Conservation (phyloP, 2,797 vertebrate species). For the Capromys pilorides region DNA sequence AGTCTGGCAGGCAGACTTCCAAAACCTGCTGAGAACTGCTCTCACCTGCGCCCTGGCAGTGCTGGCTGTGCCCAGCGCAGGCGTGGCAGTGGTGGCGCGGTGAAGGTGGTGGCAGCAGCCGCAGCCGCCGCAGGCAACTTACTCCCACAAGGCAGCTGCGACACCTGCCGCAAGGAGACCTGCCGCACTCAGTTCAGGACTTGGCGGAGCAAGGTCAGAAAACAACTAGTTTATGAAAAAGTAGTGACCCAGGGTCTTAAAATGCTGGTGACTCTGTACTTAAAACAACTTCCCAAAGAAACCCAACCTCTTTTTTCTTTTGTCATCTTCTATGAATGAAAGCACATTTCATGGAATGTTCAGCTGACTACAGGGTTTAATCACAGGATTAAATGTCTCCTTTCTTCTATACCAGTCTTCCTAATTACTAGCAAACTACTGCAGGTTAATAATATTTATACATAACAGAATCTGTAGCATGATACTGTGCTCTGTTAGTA, state of each 20-base stretch:
- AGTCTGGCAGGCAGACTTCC: neutral
- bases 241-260: conserved; percentile 28
- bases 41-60: accelerated
- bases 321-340: conserved; percentile 62
- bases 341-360: conserved; percentile 84
- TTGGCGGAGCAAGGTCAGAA: conserved; percentile 60
- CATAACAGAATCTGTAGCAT: conserved; percentile 71
- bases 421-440: conserved; percentile 40
- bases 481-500: conserved; percentile 84
- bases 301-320: conserved; percentile 54
- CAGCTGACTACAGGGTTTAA: conserved; percentile 76
- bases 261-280: neutral
- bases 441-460: conserved; percentile 77
- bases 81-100: neutral
- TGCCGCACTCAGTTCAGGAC: neutral
- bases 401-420: conserved; percentile 55
- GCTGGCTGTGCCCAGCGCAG: neutral
- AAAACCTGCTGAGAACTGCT: neutral
- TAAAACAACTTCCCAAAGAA: conserved; percentile 51
- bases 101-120: neutral
- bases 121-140: neutral
- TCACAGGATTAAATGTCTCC: conserved; percentile 43
- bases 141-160: neutral
- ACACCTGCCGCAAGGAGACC: neutral
- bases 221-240: conserved; percentile 48